These are phyloP conservation scores for Tolmerus cingulatus DNA, from an alignment of 2,888 invertebrate species.

Conservation along the genomic window DNA sequence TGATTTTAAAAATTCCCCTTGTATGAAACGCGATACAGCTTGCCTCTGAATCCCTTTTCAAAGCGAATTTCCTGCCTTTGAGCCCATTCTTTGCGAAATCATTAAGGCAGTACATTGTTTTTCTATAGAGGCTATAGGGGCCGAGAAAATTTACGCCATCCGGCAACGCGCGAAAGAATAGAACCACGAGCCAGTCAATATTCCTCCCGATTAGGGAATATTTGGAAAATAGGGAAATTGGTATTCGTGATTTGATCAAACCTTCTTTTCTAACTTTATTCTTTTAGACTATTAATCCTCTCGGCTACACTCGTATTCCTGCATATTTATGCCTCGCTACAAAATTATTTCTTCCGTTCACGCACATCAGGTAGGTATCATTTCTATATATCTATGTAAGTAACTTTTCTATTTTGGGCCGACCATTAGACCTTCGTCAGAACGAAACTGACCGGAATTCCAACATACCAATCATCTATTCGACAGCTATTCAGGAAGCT, in stretches of 20 bases:
- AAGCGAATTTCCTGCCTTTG: background rate
- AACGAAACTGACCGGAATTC: background rate
- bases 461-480: background rate
- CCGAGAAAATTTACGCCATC: background rate
- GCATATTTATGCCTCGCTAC: background rate
- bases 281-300: background rate
- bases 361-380: background rate
- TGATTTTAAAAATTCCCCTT: background rate
- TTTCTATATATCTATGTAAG: background rate
- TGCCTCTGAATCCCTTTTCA: background rate
- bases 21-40: background rate
- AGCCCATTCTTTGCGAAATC: background rate
- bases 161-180: background rate
- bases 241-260: background rate
- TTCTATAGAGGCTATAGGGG: background rate
- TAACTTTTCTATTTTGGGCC: background rate
- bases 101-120: background rate
- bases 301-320: background rate
- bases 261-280: background rate
- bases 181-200: background rate
- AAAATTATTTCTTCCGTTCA: background rate
- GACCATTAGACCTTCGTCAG: background rate
- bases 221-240: background rate
- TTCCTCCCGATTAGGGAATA: background rate
- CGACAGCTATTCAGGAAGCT: background rate